phyloP scores from a whole-genome alignment of 2,888 invertebrate genomes.

The Marronus borbonicus region DNA sequence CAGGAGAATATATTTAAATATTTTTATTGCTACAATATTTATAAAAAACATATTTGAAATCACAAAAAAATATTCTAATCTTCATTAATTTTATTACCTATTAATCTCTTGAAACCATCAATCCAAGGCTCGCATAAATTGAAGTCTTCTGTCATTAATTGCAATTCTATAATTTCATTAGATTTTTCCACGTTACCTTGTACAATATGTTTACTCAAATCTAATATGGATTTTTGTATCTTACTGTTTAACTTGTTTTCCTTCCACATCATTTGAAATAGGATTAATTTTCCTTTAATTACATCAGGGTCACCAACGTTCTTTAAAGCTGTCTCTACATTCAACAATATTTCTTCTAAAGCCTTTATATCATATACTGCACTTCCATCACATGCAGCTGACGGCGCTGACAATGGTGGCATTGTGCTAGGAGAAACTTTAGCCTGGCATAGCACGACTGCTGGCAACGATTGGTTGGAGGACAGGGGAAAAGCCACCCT shows the following conservation, averaged over 20 bases:
- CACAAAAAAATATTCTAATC: background rate
- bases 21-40: constrained; percentile 14
- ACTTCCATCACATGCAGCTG: background rate
- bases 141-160: constrained; percentile 40
- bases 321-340: constrained; percentile 7
- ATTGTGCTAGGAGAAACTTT: background rate
- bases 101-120: constrained; percentile 29
- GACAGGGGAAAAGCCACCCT: constrained; percentile 50
- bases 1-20: background rate
- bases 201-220: constrained; percentile 28
- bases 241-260: constrained; percentile 37
- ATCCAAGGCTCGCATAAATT: constrained; percentile 41
- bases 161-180: constrained; percentile 43
- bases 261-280: constrained; percentile 43
- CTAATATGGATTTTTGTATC: constrained; percentile 31
- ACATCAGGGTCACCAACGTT: background rate
- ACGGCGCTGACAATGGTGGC: background rate
- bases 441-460: background rate
- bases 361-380: background rate
- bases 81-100: background rate
- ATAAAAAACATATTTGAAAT: constrained; percentile 23
- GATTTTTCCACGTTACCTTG: constrained; percentile 38
- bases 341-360: constrained; percentile 34
- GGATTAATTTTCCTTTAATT: constrained; percentile 22
- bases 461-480: constrained; percentile 20